Conservation (phyloP, 2,888 invertebrate genomes). For the Zootermopsis nevadensis region DNA sequence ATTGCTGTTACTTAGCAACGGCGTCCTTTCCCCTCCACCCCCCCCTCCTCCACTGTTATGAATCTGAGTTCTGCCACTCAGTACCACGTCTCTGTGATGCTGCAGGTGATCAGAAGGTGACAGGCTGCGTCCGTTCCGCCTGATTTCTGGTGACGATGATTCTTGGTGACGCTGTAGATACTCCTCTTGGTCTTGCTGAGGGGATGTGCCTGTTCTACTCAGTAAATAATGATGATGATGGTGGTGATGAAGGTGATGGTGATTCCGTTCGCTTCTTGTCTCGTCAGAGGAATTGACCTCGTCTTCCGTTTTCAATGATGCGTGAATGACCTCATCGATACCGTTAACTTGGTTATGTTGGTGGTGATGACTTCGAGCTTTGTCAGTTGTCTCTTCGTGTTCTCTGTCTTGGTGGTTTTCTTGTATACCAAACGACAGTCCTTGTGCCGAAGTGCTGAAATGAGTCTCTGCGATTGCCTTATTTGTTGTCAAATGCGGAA, state of each 20-base stretch:
- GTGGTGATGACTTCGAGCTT: not conserved
- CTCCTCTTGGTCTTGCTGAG: constrained; percentile 19
- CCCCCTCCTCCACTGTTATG: not conserved
- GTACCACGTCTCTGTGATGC: constrained; percentile 3
- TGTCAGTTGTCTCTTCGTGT: not conserved
- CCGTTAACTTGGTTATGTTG: constrained; percentile 16
- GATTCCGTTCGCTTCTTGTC: not conserved
- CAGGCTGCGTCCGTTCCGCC: constrained; percentile 12
- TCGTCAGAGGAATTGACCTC: constrained; percentile 9
- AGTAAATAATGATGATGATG: not conserved
- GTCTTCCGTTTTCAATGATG: not conserved
- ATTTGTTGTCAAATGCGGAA: constrained; percentile 19
- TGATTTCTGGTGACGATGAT: constrained; percentile 4
- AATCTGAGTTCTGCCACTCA: not conserved
- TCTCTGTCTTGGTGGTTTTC: constrained; percentile 2
- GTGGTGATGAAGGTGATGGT: not conserved
- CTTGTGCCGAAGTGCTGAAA: not conserved
- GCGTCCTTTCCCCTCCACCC: constrained; percentile 3
- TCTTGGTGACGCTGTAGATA: constrained; percentile 11
- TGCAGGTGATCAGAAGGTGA: not conserved
- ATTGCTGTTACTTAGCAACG: constrained; percentile 25
- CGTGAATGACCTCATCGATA: not conserved
- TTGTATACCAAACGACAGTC: not conserved
- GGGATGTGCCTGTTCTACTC: not conserved
- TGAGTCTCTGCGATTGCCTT: not conserved